Base-by-base conservation (phyloP, 1,140 invertebrate species). In the Papilio dardanus region DNA sequence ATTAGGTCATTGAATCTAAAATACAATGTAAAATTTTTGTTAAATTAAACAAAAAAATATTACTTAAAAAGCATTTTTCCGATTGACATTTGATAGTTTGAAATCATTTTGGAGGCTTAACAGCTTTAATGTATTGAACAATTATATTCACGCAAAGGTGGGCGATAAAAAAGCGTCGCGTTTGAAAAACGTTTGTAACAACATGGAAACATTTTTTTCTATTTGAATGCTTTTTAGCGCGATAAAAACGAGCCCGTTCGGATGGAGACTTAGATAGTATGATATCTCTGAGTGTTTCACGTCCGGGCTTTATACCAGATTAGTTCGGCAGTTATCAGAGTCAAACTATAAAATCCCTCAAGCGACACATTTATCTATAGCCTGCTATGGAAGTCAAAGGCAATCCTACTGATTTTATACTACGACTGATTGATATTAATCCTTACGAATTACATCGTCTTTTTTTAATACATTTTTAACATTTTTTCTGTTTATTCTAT, bases 261-360 rank as follows among this genome's bases (percentile, higher is more conserved):
- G n/a, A n/a, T n/a, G n/a, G n/a, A n/a, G n/a, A n/a, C n/a, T 54
- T 12, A 54, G 19, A 24, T 24, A 54, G 19, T 46, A 0, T 24
- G 50, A 54, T 54, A 54, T 24, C 50, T 54, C 21, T 54, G 50
- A 54, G 50, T 24, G 50, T 54, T 54, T 54, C 50, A 54, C 50
- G 21, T 54, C 8, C 50, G 8, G 50, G 50, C 19, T 54, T 54
- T 24, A 54, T 24, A 24, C 50, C 7, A 54, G 50, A 54, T 54
- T 54, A 54, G 21, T 54, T 54, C 21, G 50, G 19, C 21, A 24
- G 50, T 54, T 54, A 54, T 54, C 50, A 8, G 50, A 54, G 50
- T 8, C 19, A 24, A 54, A 54, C 50, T 54, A 54, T 54, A 54
- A 54, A 54, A 54, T n/a, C 50, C 21, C 21, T 24, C 21, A 10